These are phyloP conservation scores for Panzeria rudis DNA, from an alignment of 2,888 invertebrate genomes.

Conservation along the genomic window DNA sequence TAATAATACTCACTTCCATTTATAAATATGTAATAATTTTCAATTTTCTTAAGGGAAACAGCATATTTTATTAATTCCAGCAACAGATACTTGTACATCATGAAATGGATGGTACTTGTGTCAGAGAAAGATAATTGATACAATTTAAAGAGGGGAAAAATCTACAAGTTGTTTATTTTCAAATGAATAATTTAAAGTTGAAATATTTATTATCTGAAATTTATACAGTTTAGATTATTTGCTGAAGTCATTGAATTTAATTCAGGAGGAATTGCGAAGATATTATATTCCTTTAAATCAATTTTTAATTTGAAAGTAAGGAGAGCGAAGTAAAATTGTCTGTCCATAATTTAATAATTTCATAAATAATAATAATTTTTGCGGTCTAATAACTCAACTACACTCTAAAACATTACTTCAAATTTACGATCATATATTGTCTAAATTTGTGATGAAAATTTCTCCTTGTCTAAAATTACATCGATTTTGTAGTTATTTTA, in stretches of 20 bases:
- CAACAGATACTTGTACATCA: slow-evolving; percentile 11
- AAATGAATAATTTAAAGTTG: slow-evolving; percentile 31
- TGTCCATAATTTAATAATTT: too few relatives aligned
- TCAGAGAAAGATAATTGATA: slow-evolving; percentile 12
- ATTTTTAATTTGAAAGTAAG: neutral
- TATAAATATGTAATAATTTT: slow-evolving; percentile 39
- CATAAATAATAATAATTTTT: neutral
- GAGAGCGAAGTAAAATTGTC: neutral
- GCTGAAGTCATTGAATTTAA: slow-evolving; percentile 12
- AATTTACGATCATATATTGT: too few relatives aligned
- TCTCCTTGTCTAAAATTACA: too few relatives aligned
- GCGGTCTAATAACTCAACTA: too few relatives aligned
- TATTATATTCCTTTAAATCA: neutral
- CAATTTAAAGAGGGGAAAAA: neutral
- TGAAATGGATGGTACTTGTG: neutral
- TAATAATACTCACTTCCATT: neutral
- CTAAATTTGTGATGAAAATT: too few relatives aligned
- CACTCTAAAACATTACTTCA: too few relatives aligned
- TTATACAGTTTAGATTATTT: neutral
- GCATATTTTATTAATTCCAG: slow-evolving; percentile 37
- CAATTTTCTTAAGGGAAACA: slow-evolving; percentile 29
- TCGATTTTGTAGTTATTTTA: too few relatives aligned
- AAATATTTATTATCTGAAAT: slow-evolving; percentile 5
- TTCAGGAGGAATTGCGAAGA: neutral
- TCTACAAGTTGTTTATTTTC: slow-evolving; percentile 21